Evolutionary conservation across 1,140 invertebrate genomes (phyloP), one percentile per base, ranked within the genome.

Genomic region (Anoplolepis gracilipes): DNA sequence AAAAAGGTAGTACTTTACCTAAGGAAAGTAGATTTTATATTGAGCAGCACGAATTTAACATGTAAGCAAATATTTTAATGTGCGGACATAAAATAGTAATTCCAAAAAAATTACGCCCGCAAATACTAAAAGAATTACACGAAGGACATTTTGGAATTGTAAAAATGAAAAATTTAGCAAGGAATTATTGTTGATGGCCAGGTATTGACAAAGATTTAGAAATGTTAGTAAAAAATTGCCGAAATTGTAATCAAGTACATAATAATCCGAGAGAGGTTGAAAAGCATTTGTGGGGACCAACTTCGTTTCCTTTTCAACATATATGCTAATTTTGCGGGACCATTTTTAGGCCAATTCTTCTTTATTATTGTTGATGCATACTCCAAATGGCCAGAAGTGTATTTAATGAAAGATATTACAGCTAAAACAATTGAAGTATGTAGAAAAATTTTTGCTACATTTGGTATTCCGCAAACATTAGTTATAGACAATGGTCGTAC

Each of bases 241-340:
- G 13, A 36, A 33, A 30, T 1, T 91, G 88, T 25, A 36, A 69
- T 33, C n/a, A 13, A 4, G 57, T 57, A 28, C 53, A 36, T 61
- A 92, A 92, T 46, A 62, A 88, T 55, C 87, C 90, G 0, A 53
- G 19, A 39, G 64, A 88, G 2, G 5, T 33, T 19, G 88, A 88
- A 81, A 33, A 33, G 13, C 16, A 30, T 6, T 19, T 33, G 42
- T 75, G 57, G 69, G 8, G 82, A 67, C 1, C 65, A 0, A 28
- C 75, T 13, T 25, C 36, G 1, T 0, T 1, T 8, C n/a, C 55
- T 2, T 73, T 82, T 25, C 1, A 82, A 3, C 28, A 59, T 96
- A 0, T 95, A 96, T 82, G 88, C 95, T 1, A 96, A 96, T 84
- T 95, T 94, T 89, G 94, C 94, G 2, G 94, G 95, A 3, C 95